Evolutionary conservation across 92 coral and sea anemone genomes (phyloP).

Genomic region (Heteractis magnifica): DNA sequence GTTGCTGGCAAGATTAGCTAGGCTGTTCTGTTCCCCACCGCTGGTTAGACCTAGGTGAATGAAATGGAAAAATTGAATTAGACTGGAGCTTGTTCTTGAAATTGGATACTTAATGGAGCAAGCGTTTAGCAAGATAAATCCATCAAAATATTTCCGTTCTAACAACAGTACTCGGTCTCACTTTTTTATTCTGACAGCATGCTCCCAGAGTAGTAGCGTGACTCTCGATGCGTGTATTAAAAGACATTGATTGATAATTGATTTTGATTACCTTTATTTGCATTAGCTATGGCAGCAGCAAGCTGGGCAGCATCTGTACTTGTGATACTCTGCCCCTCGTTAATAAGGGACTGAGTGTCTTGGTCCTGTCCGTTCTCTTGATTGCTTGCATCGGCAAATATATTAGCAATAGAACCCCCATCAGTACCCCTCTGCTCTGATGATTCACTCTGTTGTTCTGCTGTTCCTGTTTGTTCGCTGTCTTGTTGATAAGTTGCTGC

Average conservation of each 20-base stretch:
- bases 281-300: constrained; percentile 37
- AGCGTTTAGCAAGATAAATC: no score
- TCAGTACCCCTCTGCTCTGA: constrained; percentile 4
- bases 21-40: constrained; percentile 9
- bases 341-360: constrained; percentile 29
- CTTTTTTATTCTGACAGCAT: no score
- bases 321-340: constrained; percentile 38
- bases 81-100: background rate
- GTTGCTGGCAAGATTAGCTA: constrained; percentile 30
- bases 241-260: background rate
- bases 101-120: no score
- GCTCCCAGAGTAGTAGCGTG: no score
- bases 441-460: constrained; percentile 14
- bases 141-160: no score
- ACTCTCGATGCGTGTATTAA: background rate
- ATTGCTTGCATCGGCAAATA: constrained; percentile 3
- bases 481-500: constrained; percentile 8
- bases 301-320: constrained; percentile 39
- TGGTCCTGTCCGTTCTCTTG: constrained; percentile 4
- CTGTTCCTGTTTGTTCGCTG: constrained; percentile 8
- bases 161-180: no score
- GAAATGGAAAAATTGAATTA: background rate
- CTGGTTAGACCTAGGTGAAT: constrained; percentile 12
- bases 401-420: constrained; percentile 34
- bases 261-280: constrained; percentile 30